These are phyloP conservation scores for Heterotilapia buettikoferi DNA, from an alignment of 2,113 vertebrate genomes.

Conservation along the genomic window DNA sequence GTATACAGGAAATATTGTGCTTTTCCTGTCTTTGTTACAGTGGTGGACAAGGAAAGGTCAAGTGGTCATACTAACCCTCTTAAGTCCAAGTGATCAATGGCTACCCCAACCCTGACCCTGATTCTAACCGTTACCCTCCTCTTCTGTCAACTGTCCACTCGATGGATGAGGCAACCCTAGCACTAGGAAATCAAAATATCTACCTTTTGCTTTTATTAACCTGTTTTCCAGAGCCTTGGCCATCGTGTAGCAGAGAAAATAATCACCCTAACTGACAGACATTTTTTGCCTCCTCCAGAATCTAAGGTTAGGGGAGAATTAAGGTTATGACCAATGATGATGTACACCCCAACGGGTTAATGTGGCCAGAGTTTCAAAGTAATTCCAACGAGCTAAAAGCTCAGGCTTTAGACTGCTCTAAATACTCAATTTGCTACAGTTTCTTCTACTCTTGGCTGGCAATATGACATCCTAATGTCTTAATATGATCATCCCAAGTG, in stretches of 20 bases:
- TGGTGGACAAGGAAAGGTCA: not conserved
- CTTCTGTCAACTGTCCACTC: not conserved
- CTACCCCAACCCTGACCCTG: not conserved
- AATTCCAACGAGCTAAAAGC: not conserved
- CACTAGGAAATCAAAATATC: not conserved
- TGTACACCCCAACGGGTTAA: not conserved
- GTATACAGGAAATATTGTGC: not conserved
- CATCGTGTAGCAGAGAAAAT: not conserved
- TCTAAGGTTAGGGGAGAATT: not conserved
- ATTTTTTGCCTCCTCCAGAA: not conserved
- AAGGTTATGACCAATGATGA: not conserved
- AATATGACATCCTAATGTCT: not conserved
- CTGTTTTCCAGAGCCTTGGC: not conserved
- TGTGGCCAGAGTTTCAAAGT: not conserved
- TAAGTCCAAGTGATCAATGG: not conserved
- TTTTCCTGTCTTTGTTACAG: not conserved
- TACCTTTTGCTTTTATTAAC: not conserved
- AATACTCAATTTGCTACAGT: not conserved
- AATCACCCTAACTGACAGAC: not conserved
- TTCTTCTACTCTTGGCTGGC: not conserved
- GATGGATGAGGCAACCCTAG: not conserved
- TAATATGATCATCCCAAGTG: not conserved
- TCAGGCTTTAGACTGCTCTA: not conserved
- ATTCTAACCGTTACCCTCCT: not conserved
- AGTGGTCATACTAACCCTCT: not conserved